Percentiles rank a stretch among this genome's conserved stretches.
phyloP scores from a whole-genome alignment of 2,797 vertebrate species.

The Coreius guichenoti region DNA sequence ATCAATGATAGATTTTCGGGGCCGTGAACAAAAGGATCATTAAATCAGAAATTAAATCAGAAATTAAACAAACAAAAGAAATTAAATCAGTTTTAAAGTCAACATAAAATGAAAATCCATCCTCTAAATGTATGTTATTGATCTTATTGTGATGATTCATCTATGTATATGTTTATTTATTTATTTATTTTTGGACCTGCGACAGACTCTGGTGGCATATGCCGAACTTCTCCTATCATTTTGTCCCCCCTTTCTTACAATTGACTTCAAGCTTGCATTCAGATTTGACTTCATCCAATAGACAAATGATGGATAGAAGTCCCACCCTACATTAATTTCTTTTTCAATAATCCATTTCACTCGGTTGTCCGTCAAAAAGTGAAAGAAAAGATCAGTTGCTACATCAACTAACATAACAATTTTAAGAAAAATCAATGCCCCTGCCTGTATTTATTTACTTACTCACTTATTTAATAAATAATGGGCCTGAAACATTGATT shows the following conservation, averaged over 20 bases:
- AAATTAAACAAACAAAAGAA: too few species aligned
- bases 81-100: background rate
- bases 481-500: background rate
- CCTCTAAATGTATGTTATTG: background rate
- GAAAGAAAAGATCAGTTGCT: background rate
- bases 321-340: background rate
- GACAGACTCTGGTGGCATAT: background rate
- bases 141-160: background rate
- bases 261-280: background rate
- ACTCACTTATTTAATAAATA: background rate
- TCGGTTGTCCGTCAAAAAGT: background rate
- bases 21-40: background rate
- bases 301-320: background rate
- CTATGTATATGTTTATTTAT: background rate
- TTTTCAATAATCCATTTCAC: background rate
- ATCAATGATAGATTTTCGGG: background rate
- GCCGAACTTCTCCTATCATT: background rate
- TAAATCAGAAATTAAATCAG: too few species aligned
- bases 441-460: background rate
- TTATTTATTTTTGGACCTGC: background rate
- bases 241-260: background rate
- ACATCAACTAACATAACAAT: background rate
- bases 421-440: background rate
- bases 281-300: background rate
- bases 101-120: background rate